phyloP scores from a whole-genome alignment of 1,140 invertebrate species.

The Drosophila subpulchrella region DNA sequence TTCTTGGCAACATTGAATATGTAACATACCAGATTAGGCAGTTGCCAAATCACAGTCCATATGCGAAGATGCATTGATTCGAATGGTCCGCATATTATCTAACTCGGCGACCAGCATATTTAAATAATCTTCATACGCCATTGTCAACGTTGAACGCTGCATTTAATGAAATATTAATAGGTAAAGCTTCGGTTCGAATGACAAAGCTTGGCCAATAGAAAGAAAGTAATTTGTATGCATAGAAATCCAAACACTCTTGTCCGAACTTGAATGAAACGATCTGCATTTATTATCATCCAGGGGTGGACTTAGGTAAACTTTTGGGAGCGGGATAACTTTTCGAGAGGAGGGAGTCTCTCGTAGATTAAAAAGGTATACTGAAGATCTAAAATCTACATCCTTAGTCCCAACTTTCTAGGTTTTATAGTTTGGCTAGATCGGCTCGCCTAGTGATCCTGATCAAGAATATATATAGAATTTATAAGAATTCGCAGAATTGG shows the following conservation, averaged over 20 bases:
- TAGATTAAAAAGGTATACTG: no score
- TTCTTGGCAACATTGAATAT: slow-evolving; percentile 32
- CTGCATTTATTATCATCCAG: slow-evolving; percentile 55
- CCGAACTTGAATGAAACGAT: slow-evolving; percentile 26
- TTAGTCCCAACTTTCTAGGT: no score
- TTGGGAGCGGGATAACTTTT: no score
- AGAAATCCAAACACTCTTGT: slow-evolving; percentile 6
- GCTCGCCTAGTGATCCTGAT: no score
- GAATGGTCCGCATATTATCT: slow-evolving; percentile 54
- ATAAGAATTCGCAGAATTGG: no score
- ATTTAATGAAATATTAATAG: slow-evolving; percentile 70
- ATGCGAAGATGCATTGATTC: slow-evolving; percentile 54
- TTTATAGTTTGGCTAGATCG: no score
- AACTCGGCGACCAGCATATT: slow-evolving; percentile 51
- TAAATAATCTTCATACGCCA: slow-evolving; percentile 62
- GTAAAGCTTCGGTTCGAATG: slow-evolving; percentile 32
- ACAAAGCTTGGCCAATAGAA: slow-evolving; percentile 45
- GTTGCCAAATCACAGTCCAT: slow-evolving; percentile 78
- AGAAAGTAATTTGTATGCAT: slow-evolving; percentile 72
- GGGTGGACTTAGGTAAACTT: no score
- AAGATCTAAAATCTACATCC: no score
- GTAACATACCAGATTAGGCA: slow-evolving; percentile 29
- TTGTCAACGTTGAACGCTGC: slow-evolving; percentile 55
- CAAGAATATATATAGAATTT: no score
- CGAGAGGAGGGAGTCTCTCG: no score